Percentiles rank a stretch among this genome's conserved stretches.
Evolutionary conservation across 35 echinoderm and acorn worm genomes (phyloP).

Genomic region (Heliocidaris tuberculata): DNA sequence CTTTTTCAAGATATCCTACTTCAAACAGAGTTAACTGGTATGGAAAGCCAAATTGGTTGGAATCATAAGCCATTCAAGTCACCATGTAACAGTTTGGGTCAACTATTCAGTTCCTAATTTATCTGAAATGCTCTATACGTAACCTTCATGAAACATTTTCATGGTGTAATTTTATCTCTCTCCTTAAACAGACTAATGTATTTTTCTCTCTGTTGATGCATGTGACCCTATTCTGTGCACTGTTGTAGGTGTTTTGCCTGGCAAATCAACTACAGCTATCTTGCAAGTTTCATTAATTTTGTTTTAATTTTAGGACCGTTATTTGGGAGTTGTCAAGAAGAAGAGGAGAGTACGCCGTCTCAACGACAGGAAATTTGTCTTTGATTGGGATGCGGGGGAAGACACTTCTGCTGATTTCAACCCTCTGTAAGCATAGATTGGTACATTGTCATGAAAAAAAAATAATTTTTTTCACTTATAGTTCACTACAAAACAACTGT

Average conservation of each 20-base stretch:
- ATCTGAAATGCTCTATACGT: too few species aligned
- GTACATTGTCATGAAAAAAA: too few species aligned
- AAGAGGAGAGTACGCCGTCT: constrained; percentile 83
- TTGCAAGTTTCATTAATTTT: background rate
- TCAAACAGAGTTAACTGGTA: too few species aligned
- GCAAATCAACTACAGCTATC: too few species aligned
- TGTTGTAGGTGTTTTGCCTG: background rate
- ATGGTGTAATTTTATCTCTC: background rate
- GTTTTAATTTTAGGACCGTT: constrained; percentile 75
- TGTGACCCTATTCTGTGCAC: background rate
- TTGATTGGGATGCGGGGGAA: constrained; percentile 97
- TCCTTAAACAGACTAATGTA: background rate
- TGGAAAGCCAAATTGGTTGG: too few species aligned
- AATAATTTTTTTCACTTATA: too few species aligned
- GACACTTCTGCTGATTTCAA: constrained; percentile 94
- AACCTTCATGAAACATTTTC: too few species aligned
- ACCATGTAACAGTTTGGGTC: too few species aligned
- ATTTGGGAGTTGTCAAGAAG: constrained; percentile 91
- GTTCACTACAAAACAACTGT: too few species aligned
- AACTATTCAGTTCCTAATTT: too few species aligned
- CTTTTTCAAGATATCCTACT: too few species aligned
- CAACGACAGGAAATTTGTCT: constrained; percentile 97
- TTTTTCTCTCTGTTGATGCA: background rate
- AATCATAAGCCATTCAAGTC: too few species aligned
- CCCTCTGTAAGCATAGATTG: constrained; percentile 65